These are phyloP conservation scores for Hermodice carunculata DNA, from an alignment of 2,888 invertebrate species.

Conservation along the genomic window DNA sequence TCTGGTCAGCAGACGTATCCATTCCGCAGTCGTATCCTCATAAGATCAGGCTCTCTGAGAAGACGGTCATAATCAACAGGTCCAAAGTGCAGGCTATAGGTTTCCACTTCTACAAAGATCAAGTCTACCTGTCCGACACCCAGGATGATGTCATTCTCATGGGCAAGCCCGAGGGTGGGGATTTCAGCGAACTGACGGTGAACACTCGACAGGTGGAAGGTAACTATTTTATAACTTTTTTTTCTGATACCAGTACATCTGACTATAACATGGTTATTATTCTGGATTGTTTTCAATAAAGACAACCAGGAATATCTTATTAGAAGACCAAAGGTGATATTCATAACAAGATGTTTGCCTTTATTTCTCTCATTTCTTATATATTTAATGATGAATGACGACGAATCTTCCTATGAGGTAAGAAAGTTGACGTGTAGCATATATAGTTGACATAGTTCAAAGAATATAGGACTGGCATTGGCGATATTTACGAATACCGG, in stretches of 20 bases:
- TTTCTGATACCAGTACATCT: neutral
- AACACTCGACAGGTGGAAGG: slow-evolving; percentile 23
- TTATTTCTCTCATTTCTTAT: too few relatives aligned
- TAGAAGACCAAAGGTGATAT: neutral
- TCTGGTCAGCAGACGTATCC: slow-evolving; percentile 10
- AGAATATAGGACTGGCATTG: too few relatives aligned
- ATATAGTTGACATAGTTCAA: too few relatives aligned
- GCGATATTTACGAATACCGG: too few relatives aligned
- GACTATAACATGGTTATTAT: neutral
- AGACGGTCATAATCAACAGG: neutral
- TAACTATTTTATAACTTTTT: neutral
- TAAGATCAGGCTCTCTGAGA: neutral
- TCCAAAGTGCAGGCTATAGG: slow-evolving; percentile 17
- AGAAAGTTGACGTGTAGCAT: too few relatives aligned
- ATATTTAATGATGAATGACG: too few relatives aligned
- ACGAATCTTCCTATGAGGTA: too few relatives aligned
- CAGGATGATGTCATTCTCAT: slow-evolving; percentile 15
- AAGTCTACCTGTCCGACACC: slow-evolving; percentile 22
- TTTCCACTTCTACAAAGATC: slow-evolving; percentile 11
- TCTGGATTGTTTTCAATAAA: neutral
- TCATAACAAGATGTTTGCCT: neutral
- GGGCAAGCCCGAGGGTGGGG: slow-evolving; percentile 2
- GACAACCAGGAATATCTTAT: too few relatives aligned
- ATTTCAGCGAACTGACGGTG: slow-evolving; percentile 22
- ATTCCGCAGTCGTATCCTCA: neutral